Evolutionary conservation across 2,113 vertebrate genomes (phyloP).

Genomic region (Picathartes gymnocephalus): DNA sequence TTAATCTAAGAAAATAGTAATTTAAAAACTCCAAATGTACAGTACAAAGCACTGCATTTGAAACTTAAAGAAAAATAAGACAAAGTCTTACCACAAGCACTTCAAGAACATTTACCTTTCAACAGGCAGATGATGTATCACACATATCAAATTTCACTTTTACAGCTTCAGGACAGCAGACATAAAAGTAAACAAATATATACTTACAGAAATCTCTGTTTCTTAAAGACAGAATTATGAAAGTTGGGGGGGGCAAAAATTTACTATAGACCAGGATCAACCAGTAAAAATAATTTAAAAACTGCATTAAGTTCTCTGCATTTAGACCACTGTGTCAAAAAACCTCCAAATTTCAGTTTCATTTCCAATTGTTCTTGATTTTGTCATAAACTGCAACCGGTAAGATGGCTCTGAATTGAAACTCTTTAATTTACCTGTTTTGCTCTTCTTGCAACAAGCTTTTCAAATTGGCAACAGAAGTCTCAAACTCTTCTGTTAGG

Average conservation of each 20-base stretch:
- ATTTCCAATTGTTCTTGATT: neutral
- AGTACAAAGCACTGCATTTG: neutral
- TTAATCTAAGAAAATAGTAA: conserved; percentile 50
- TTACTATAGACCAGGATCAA: neutral
- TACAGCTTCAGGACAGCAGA: neutral
- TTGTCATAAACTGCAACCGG: neutral
- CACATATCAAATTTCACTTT: neutral
- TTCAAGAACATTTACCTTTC: neutral
- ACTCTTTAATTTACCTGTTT: conserved; percentile 73
- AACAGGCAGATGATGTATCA: neutral
- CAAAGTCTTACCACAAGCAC: neutral
- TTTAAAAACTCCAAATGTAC: neutral
- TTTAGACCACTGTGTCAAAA: neutral
- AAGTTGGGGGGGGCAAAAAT: neutral
- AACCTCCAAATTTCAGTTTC: neutral
- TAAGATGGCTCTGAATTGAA: neutral
- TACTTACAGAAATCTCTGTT: neutral
- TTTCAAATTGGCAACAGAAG: conserved; percentile 67
- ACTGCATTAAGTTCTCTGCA: neutral
- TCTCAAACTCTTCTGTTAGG: conserved; percentile 70
- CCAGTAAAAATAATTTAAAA: neutral
- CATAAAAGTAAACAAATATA: neutral
- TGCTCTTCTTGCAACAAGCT: conserved; percentile 72
- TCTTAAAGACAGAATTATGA: neutral
- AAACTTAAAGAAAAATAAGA: neutral